These are phyloP conservation scores for Phalera bucephala DNA, from an alignment of 2,888 invertebrate genomes.

Conservation along the genomic window DNA sequence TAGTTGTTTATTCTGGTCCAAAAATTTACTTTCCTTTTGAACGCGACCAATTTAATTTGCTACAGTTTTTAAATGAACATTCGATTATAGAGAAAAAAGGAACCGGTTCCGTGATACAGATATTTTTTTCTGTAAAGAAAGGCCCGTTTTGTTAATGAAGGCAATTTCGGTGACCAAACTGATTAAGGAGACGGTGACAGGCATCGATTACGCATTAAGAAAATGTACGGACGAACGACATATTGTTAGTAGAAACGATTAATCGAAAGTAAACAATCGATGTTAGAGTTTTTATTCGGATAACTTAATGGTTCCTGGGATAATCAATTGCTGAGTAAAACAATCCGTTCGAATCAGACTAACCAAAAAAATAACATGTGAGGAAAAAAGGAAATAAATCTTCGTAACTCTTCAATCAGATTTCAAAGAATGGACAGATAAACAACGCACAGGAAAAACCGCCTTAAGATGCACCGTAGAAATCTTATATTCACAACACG, in stretches of 20 bases:
- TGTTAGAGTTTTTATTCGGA: conserved; percentile 1
- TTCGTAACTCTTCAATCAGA: not conserved
- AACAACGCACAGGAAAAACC: conserved; percentile 22
- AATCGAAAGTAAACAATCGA: conserved; percentile 16
- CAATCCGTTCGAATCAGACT: not conserved
- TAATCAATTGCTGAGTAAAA: too few species aligned
- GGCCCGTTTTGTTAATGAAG: conserved; percentile 61
- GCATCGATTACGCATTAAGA: conserved; percentile 53
- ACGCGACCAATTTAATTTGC: conserved; percentile 48
- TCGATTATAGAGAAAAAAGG: conserved; percentile 53
- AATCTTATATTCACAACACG: conserved; percentile 63
- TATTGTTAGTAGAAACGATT: conserved; percentile 24
- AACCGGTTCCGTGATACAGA: conserved; percentile 57
- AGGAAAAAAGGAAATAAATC: not conserved
- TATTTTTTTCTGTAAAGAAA: conserved; percentile 48
- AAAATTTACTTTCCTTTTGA: conserved; percentile 41
- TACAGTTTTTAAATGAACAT: conserved; percentile 53
- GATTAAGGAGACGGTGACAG: conserved; percentile 59
- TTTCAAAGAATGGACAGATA: conserved; percentile 12
- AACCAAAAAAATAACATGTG: too few species aligned
- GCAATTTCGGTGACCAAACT: conserved; percentile 63
- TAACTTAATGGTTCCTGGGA: too few species aligned
- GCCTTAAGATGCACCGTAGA: conserved; percentile 22
- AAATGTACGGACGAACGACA: conserved; percentile 21
- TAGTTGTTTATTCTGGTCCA: conserved; percentile 36